A percentile compares a stretch with the other conserved stretches of the same genome.
These are phyloP conservation scores for Stenurella melanura DNA, from an alignment of 2,888 invertebrate species.

Conservation along the genomic window DNA sequence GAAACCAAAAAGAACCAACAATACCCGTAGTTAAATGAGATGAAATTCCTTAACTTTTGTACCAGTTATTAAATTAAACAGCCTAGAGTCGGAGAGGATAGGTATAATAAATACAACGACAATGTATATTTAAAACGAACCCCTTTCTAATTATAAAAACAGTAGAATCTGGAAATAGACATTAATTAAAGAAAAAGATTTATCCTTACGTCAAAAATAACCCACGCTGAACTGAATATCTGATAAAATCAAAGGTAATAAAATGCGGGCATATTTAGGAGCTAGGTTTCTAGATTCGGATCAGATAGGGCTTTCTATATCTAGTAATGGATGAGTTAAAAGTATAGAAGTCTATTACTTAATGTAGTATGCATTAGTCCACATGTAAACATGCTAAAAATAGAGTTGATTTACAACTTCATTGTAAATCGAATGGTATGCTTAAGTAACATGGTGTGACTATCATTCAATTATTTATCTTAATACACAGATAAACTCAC, in stretches of 20 bases:
- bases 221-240: slow-evolving; percentile 70
- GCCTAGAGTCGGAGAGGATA: neutral
- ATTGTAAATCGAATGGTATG: slow-evolving; percentile 30
- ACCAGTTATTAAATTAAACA: slow-evolving; percentile 17
- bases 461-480: slow-evolving; percentile 34
- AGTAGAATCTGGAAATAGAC: slow-evolving; percentile 65
- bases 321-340: slow-evolving; percentile 64
- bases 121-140: slow-evolving; percentile 41
- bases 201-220: slow-evolving; percentile 72
- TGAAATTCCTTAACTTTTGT: slow-evolving; percentile 13
- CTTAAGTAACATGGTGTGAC: slow-evolving; percentile 8
- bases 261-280: slow-evolving; percentile 72
- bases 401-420: slow-evolving; percentile 54
- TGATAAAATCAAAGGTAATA: slow-evolving; percentile 72
- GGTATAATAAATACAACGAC: slow-evolving; percentile 36
- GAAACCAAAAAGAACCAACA: neutral
- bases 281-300: slow-evolving; percentile 56
- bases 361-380: slow-evolving; percentile 64
- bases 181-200: slow-evolving; percentile 73
- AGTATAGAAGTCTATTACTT: slow-evolving; percentile 65
- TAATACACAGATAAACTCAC: slow-evolving; percentile 21
- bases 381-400: slow-evolving; percentile 65
- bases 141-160: slow-evolving; percentile 67
- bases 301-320: slow-evolving; percentile 63
- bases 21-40: neutral